Evolutionary conservation across 2,113 vertebrate genomes (phyloP).

Genomic region (Aspidoscelis tigris): DNA sequence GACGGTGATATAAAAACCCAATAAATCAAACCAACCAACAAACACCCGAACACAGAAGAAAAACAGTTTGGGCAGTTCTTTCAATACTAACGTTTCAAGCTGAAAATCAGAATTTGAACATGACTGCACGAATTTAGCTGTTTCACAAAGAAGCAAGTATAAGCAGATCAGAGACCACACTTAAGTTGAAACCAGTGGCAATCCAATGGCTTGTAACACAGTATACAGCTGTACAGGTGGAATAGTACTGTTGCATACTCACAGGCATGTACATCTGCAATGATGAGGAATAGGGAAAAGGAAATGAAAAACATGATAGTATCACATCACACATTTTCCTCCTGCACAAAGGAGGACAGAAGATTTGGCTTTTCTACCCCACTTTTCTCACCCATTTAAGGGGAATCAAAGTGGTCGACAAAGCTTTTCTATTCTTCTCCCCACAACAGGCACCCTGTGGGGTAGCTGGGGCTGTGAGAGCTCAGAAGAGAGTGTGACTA

Average conservation of each 20-base stretch:
- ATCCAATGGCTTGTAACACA: background rate
- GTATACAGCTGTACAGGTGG: background rate
- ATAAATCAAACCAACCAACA: no score
- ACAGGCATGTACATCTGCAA: background rate
- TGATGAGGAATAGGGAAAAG: background rate
- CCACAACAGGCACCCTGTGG: no score
- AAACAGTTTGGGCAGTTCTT: no score
- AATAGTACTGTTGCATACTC: background rate
- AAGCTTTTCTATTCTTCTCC: no score
- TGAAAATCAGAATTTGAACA: background rate
- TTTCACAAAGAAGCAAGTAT: background rate
- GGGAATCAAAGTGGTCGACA: no score
- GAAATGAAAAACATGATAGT: background rate
- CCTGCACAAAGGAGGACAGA: background rate
- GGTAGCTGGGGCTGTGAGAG: no score
- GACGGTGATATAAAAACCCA: no score
- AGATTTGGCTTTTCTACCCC: no score
- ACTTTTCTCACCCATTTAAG: no score
- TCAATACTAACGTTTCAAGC: background rate
- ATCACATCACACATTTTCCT: background rate
- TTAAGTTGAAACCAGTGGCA: background rate
- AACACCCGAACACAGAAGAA: no score
- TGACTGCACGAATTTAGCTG: background rate
- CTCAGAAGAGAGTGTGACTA: no score
- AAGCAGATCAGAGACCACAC: background rate